Percentiles rank a stretch among this genome's conserved stretches.
phyloP scores from a whole-genome alignment of 2,888 invertebrate genomes.

The Dinocampus coccinellae region DNA sequence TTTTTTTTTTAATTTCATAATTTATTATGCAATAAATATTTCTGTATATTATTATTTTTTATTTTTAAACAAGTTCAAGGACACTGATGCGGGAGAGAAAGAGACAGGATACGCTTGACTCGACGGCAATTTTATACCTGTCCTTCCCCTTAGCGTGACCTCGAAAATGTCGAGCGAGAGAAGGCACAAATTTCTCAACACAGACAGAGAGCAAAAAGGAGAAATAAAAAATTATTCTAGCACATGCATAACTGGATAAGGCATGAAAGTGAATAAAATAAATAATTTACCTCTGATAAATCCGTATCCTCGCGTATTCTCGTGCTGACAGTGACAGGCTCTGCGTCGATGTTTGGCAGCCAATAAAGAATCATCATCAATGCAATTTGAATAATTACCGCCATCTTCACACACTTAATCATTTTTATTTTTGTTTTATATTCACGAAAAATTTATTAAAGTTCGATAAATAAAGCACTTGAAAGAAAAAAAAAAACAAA shows the following conservation, averaged over 20 bases:
- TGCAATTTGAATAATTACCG: constrained; percentile 34
- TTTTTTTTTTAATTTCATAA: not conserved
- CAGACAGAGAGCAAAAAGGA: not conserved
- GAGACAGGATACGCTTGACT: not conserved
- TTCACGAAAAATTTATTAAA: constrained; percentile 21
- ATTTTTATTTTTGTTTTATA: no score
- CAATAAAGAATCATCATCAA: constrained; percentile 37
- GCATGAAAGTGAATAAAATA: not conserved
- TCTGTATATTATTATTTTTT: no score
- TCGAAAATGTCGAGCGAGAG: not conserved
- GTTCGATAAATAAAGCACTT: constrained; percentile 12
- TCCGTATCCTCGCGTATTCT: constrained; percentile 63
- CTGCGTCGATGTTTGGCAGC: constrained; percentile 40
- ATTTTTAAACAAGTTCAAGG: not conserved
- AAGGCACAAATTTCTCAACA: not conserved
- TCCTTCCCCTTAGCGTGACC: not conserved
- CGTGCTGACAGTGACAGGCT: constrained; percentile 57
- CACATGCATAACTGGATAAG: not conserved
- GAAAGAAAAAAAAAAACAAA: not conserved
- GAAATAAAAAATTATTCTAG: constrained; percentile 20
- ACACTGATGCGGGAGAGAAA: not conserved
- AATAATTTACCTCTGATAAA: constrained; percentile 58
- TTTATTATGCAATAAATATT: not conserved
- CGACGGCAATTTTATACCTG: not conserved
- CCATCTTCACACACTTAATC: constrained; percentile 38